Conservation (phyloP, 1,140 invertebrate genomes). For the Paraescarpia echinospica region DNA sequence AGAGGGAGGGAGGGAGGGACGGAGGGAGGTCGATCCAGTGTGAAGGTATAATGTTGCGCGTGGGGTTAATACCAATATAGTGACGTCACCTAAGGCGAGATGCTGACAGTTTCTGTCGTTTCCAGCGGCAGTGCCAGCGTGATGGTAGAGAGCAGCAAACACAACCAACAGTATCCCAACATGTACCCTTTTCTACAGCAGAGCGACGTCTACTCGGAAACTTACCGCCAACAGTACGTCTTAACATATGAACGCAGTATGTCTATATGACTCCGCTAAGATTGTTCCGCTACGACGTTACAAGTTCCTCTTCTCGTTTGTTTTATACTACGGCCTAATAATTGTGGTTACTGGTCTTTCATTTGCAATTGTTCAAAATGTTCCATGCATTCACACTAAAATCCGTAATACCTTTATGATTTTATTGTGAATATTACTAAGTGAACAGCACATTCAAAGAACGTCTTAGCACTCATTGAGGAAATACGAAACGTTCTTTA, state of each 20-base stretch:
- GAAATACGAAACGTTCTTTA: not conserved
- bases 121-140: not conserved
- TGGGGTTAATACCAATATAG: too few species aligned
- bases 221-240: not conserved
- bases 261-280: not conserved
- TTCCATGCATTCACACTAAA: not conserved
- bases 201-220: not conserved
- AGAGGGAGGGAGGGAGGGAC: too few species aligned
- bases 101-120: not conserved
- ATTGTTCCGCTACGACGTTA: not conserved
- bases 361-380: not conserved
- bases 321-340: not conserved
- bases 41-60: too few species aligned
- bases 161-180: not conserved
- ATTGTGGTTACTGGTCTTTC: not conserved
- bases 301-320: not conserved
- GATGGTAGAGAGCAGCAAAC: not conserved
- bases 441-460: not conserved
- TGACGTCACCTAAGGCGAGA: too few species aligned
- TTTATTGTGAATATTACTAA: not conserved
- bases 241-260: not conserved
- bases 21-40: too few species aligned
- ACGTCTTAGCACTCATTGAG: too few species aligned
- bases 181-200: not conserved
- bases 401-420: too few species aligned